Conservation (phyloP, 1,140 invertebrate genomes). For the Pachypeltis micranthus region DNA sequence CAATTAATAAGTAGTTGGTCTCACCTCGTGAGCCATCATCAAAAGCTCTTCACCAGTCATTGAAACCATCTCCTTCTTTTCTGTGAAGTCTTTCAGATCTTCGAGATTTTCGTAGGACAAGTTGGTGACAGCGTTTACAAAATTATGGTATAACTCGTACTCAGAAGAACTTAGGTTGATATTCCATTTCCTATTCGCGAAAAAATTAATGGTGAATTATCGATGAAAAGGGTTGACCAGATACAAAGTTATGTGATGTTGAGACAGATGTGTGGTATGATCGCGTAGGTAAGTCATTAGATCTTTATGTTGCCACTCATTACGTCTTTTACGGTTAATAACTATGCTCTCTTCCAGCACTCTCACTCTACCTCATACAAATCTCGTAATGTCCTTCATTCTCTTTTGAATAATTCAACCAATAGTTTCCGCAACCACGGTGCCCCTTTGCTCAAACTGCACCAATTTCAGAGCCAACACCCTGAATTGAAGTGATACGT, state of each 20-base stretch:
- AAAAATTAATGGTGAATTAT: not conserved
- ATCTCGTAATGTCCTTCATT: no score
- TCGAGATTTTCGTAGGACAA: constrained; percentile 37
- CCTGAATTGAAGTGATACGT: no score
- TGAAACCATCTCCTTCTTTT: constrained; percentile 35
- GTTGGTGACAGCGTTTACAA: constrained; percentile 39
- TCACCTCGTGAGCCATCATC: constrained; percentile 35
- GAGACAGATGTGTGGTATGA: not conserved
- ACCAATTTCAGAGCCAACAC: no score
- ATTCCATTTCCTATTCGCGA: constrained; percentile 20
- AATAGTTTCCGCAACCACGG: no score
- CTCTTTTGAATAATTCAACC: no score
- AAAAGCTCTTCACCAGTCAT: constrained; percentile 34
- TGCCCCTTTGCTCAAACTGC: no score
- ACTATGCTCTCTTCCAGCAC: no score
- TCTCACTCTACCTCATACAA: no score
- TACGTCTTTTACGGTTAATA: no score
- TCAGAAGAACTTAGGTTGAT: constrained; percentile 20
- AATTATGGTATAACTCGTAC: constrained; percentile 32
- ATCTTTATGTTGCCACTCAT: no score
- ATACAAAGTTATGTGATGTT: not conserved
- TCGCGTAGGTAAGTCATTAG: not conserved
- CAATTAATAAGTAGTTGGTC: no score
- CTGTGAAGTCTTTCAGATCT: constrained; percentile 35
- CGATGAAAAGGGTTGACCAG: not conserved